Base-by-base conservation (phyloP, 2,113 vertebrate species). In the Lamprotornis superbus region DNA sequence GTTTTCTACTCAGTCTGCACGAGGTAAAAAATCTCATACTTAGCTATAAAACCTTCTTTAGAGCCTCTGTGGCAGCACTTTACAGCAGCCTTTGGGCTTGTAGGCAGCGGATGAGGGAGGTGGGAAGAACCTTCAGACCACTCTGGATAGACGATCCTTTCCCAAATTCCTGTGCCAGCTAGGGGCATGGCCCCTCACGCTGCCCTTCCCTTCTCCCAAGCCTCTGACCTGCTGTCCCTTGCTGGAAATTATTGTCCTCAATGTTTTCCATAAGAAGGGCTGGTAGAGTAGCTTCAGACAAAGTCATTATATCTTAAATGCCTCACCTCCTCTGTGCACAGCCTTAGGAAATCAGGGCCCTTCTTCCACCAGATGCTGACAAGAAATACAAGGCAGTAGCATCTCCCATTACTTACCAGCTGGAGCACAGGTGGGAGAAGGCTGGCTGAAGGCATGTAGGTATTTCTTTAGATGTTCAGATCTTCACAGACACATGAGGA, bases 141-240 rank as follows among this genome's bases (percentile, higher is more conserved):
- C 18, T 63, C 33, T 2, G 3, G 39, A 37, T 5, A 46, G 46
- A 33, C 0, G 0, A 5, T n/a, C 24, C 27, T 25, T 67, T 53
- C 49, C 63, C 25, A 68, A 25, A 50, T 7, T 57, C 39, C 24
- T 39, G 30, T 37, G 52, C n/a, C n/a, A 44, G 0, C 19, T 5
- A 24, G 4, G 19, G 8, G 3, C 40, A 15, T 1, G 1, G 12
- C 11, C 19, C 15, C 7, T 75, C 27, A 15, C 28, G 16, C 42
- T 67, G 18, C 4, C 24, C 7, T 74, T 77, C 30, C 27, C 15
- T 67, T 27, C 5, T 80, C 12, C 57, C 27, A 1, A 4, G 5
- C 30, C 56, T 64, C 64, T 27, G 14, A 17, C 33, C 37, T 61
- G 8, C 27, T 20, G 11, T 23, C 21, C 14, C 18, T 75, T 10